Percentiles rank a stretch among this genome's conserved stretches.
phyloP scores from a whole-genome alignment of 2,888 invertebrate species.

The Leptopilina drosophilae region DNA sequence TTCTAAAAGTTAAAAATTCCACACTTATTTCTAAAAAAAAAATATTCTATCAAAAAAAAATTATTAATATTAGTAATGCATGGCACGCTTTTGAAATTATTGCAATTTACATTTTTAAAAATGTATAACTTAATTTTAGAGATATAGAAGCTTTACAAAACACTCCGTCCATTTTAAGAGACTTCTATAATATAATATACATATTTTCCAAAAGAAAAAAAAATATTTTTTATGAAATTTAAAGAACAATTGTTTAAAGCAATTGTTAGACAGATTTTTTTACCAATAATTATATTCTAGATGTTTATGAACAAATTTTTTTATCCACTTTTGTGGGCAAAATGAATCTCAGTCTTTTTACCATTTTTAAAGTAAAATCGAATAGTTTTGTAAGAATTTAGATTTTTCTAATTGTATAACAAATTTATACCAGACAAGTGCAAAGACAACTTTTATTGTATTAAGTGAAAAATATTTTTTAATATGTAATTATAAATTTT shows the following conservation, averaged over 20 bases:
- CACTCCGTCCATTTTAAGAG: too few relatives aligned
- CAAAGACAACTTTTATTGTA: not conserved
- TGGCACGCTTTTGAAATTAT: too few relatives aligned
- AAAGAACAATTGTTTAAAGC: not conserved
- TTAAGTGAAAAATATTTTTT: conserved; percentile 7
- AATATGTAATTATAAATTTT: conserved; percentile 20
- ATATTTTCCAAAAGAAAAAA: not conserved
- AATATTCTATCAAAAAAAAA: not conserved
- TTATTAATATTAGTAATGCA: too few relatives aligned
- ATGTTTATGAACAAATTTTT: too few relatives aligned
- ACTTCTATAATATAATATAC: not conserved
- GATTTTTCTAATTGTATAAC: not conserved
- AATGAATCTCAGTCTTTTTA: not conserved
- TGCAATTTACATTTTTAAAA: too few relatives aligned
- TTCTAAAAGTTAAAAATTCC: not conserved
- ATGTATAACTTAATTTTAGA: too few relatives aligned
- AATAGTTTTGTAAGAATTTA: not conserved
- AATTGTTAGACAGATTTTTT: too few relatives aligned
- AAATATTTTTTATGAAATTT: not conserved
- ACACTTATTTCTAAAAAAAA: not conserved
- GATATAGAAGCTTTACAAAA: too few relatives aligned
- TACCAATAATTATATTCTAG: too few relatives aligned
- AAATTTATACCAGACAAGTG: not conserved
- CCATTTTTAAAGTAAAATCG: not conserved
- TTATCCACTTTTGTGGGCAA: not conserved